These are phyloP conservation scores for Pogonus chalceus DNA, from an alignment of 1,140 invertebrate species.

Conservation along the genomic window DNA sequence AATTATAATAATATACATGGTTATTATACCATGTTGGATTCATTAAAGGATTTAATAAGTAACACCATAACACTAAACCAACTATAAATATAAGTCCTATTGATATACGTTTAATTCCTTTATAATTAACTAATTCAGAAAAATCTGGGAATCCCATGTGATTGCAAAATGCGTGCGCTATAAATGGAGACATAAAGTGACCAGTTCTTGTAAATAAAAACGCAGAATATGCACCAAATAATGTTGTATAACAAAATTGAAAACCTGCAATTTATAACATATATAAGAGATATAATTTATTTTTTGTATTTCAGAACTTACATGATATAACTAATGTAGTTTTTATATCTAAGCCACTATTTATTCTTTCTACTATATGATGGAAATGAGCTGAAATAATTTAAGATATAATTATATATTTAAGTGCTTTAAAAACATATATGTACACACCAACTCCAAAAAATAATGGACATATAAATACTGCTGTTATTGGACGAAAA, in stretches of 20 bases:
- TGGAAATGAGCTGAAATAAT: conserved; percentile 75
- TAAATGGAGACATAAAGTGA: conserved; percentile 77
- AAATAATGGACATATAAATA: conserved; percentile 81
- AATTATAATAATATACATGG: conserved; percentile 33
- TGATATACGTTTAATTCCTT: conserved; percentile 50
- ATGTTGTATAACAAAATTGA: conserved; percentile 81
- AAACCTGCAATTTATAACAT: conserved; percentile 48
- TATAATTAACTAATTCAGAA: conserved; percentile 59
- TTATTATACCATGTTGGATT: conserved; percentile 68
- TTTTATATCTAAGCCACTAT: conserved; percentile 54
- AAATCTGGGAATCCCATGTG: conserved; percentile 93
- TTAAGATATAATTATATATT: neutral
- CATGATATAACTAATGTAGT: conserved; percentile 58
- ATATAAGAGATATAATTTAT: conserved; percentile 6
- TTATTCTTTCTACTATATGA: conserved; percentile 75
- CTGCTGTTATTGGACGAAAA: conserved; percentile 59
- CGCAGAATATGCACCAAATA: conserved; percentile 90
- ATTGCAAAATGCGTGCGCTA: conserved; percentile 90
- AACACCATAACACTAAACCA: conserved; percentile 69
- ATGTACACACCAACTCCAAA: conserved; percentile 70
- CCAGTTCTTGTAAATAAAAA: conserved; percentile 78
- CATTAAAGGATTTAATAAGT: conserved; percentile 67
- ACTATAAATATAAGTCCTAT: conserved; percentile 57
- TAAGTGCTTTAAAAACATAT: conserved; percentile 8
- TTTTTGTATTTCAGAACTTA: conserved; percentile 36